Evolutionary conservation across 2,888 invertebrate species (phyloP).

Genomic region (Dyspetes luteomarginatus): DNA sequence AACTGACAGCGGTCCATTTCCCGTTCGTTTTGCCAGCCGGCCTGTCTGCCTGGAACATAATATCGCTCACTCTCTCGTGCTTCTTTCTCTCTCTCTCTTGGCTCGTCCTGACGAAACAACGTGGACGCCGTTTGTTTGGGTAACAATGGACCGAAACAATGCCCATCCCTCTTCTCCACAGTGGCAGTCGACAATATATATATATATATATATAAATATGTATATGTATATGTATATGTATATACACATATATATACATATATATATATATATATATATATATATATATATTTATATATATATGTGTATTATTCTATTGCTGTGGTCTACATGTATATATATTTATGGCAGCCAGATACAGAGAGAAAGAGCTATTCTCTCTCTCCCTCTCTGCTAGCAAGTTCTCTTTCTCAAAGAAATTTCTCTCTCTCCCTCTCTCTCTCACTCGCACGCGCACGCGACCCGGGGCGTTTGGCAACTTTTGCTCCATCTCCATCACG

Average conservation of each 20-base stretch:
- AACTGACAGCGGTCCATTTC: conserved; percentile 83
- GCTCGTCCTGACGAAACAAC: conserved; percentile 82
- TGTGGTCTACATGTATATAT: background rate
- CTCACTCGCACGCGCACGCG: no score
- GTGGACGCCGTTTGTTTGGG: conserved; percentile 82
- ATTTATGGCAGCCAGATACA: conserved; percentile 3
- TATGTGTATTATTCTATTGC: no score
- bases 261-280: background rate
- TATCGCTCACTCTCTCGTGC: conserved; percentile 42
- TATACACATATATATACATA: background rate
- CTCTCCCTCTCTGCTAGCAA: conserved; percentile 49
- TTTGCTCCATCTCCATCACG: conserved; percentile 51
- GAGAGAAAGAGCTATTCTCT: conserved; percentile 1
- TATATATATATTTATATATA: background rate
- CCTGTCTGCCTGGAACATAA: conserved; percentile 75
- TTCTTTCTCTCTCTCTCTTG: conserved; percentile 24
- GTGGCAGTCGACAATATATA: conserved; percentile 56
- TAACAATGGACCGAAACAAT: conserved; percentile 83
- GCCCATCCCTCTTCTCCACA: conserved; percentile 76
- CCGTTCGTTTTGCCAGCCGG: conserved; percentile 78
- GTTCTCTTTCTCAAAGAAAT: conserved; percentile 66
- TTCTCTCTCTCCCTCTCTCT: no score
- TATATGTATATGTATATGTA: background rate
- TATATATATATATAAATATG: conserved; percentile 18
- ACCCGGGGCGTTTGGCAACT: conserved; percentile 17